Evolutionary conservation across 2,113 vertebrate genomes (phyloP).

Genomic region (Colistium nudipinnis): DNA sequence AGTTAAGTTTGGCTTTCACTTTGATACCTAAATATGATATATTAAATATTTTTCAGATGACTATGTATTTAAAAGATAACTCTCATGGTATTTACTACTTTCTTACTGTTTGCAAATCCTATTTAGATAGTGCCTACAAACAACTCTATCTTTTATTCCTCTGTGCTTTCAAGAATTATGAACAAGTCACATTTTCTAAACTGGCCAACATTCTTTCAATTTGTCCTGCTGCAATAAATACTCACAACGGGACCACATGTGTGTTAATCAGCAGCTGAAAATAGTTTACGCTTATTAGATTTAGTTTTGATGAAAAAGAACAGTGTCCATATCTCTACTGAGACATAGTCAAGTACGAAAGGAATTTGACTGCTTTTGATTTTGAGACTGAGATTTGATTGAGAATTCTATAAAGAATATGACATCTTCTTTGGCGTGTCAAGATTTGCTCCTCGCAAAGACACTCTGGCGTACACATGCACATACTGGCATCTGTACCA

Average conservation of each 20-base stretch:
- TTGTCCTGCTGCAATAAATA: not conserved
- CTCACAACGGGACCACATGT: not conserved
- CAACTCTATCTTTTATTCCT: not conserved
- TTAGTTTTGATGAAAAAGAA: not conserved
- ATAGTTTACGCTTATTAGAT: not conserved
- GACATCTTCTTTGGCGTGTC: not conserved
- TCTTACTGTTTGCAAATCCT: not conserved
- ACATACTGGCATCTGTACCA: not conserved
- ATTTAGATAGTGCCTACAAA: no score
- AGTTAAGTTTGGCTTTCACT: not conserved
- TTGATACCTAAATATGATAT: not conserved
- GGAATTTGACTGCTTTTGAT: no score
- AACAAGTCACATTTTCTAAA: not conserved
- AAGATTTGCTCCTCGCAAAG: not conserved
- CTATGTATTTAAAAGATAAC: not conserved
- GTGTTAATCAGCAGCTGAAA: not conserved
- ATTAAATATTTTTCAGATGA: not conserved
- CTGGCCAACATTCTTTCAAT: not conserved
- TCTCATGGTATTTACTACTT: not conserved
- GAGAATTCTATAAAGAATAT: no score
- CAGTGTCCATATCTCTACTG: no score
- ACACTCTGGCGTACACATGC: not conserved
- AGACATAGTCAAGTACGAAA: no score
- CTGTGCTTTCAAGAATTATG: not conserved
- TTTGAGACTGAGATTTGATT: not conserved